Base-by-base conservation (phyloP, 1,140 invertebrate genomes). In the Sitophilus oryzae region DNA sequence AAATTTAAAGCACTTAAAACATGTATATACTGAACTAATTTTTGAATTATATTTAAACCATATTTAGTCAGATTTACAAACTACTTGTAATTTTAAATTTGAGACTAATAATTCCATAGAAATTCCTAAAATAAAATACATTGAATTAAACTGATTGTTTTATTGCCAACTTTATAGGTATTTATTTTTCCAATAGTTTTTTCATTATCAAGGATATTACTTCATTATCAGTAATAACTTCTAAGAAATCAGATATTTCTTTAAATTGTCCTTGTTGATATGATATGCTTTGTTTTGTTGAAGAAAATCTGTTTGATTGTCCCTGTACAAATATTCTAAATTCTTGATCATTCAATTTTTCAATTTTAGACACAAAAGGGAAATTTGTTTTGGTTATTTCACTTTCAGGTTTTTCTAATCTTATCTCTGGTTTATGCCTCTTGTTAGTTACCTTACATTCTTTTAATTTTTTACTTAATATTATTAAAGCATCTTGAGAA, bases 181-280 rank as follows among this genome's bases (percentile, higher is more conserved):
- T n/a, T n/a, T n/a, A n/a, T 38, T 44, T 52, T 35, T 52, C 38
- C 21, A 36, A 25, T 1, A 52, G 2, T 43, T 56, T 56, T 34
- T 42, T 49, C 3, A 30, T 18, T 15, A 56, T 56, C 44, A 56
- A 37, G 16, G 37, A 23, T 14, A 56, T 35, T 19, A 56, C 54
- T 20, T 56, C 47, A 49, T 49, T 30, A 34, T 56, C 47, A n/a
- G 42, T 56, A 19, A 56, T 19, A 34, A 44, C 47, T 44, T 56
- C 54, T 18, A 56, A 30, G 16, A 56, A 56, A 56, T 56, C 42
- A 2, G 41, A 18, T 5, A 50, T 9, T 25, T 47, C 34, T 18
- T 47, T 45, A 19, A 18, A 36, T 20, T 36, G 16, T 20, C 18
- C 8, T 6, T 42, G 23, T 25, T 30, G 1, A 21, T 36, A 9